Conservation (phyloP, 2,113 vertebrate species). For the Sylvia atricapilla region DNA sequence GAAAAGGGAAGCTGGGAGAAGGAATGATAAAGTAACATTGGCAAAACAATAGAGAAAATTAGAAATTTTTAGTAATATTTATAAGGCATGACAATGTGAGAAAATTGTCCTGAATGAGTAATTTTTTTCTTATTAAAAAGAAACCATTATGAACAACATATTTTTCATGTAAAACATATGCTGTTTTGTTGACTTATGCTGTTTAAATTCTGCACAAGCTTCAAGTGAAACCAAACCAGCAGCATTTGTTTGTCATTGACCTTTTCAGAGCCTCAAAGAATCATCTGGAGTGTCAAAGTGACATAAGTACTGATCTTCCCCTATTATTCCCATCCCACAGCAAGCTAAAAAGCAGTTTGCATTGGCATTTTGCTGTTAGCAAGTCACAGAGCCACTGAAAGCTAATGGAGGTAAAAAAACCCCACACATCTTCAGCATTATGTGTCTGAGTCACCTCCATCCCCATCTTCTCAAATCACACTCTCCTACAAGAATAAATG, state of each 20-base stretch:
- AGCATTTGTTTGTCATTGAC: neutral
- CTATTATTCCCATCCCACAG: neutral
- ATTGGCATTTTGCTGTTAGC: neutral
- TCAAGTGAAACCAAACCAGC: neutral
- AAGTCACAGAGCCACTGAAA: neutral
- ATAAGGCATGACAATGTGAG: neutral
- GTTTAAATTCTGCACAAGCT: neutral
- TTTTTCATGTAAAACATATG: neutral
- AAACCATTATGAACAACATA: neutral
- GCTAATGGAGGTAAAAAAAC: rapidly evolving
- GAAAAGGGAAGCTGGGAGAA: neutral
- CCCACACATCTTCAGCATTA: neutral
- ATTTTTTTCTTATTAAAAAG: conserved; percentile 5
- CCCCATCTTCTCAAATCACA: neutral
- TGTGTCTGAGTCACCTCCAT: neutral
- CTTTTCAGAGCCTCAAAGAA: neutral
- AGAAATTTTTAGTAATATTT: neutral
- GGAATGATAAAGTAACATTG: neutral
- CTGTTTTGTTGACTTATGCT: neutral
- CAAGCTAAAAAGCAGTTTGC: neutral
- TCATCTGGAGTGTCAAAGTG: neutral
- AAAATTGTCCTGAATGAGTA: neutral
- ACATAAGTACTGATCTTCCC: neutral
- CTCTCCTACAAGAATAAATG: neutral
- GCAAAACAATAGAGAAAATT: neutral